A percentile compares a stretch with the other conserved stretches of the same genome.
phyloP scores from a whole-genome alignment of 2,888 invertebrate genomes.

The Auanema freiburgensis region DNA sequence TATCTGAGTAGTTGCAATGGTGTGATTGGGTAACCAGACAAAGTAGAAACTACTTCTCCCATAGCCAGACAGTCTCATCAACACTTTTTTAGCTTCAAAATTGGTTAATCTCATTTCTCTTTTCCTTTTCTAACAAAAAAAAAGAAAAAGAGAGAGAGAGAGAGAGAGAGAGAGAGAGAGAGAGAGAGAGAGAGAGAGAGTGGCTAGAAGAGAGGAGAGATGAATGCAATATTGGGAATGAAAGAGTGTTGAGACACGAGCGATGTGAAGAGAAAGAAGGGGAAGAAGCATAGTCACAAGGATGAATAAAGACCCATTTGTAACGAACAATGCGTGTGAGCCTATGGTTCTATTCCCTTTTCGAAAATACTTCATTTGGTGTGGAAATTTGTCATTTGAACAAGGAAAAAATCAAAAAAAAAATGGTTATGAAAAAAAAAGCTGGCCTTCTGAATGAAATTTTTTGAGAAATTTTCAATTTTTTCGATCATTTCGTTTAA shows the following conservation, averaged over 20 bases:
- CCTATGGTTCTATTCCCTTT: conserved; percentile 3
- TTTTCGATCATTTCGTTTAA: background rate
- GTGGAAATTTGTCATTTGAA: background rate
- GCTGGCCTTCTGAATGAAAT: conserved; percentile 8
- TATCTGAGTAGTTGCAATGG: too few species aligned
- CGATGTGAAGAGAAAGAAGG: background rate
- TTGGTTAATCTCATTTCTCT: background rate
- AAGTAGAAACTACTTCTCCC: background rate
- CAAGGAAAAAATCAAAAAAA: conserved; percentile 1
- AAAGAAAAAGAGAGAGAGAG: conserved; percentile 1
- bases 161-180: conserved; percentile 4
- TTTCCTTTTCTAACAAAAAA: conserved; percentile 1
- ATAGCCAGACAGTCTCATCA: background rate
- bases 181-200: background rate
- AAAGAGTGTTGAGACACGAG: background rate
- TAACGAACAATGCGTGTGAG: background rate
- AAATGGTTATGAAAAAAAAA: background rate
- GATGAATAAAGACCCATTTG: conserved; percentile 4
- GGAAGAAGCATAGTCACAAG: background rate
- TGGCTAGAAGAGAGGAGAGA: too few species aligned
- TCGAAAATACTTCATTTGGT: background rate
- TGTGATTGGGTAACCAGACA: conserved; percentile 17
- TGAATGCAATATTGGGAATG: background rate
- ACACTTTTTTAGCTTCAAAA: background rate
- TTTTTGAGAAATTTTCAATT: background rate